These are phyloP conservation scores for Brevipalpus yothersi DNA, from an alignment of 1,140 invertebrate species.

Conservation along the genomic window DNA sequence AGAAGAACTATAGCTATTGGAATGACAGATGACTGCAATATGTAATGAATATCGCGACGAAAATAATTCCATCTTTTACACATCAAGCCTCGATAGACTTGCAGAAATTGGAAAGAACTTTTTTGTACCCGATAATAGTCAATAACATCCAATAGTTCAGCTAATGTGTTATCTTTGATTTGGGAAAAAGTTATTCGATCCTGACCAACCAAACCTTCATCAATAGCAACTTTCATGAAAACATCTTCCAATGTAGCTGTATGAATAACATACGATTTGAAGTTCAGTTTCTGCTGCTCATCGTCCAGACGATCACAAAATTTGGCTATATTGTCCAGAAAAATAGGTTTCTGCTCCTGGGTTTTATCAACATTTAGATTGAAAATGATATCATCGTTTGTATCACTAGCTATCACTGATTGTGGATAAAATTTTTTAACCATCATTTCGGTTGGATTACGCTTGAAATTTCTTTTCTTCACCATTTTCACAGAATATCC, in stretches of 20 bases:
- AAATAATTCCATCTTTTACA: too few relatives aligned
- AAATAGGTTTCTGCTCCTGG: neutral
- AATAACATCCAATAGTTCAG: too few relatives aligned
- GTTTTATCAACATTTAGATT: neutral
- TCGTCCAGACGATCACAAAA: slow-evolving; percentile 36
- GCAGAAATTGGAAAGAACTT: too few relatives aligned
- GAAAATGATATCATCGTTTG: neutral
- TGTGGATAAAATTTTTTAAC: neutral
- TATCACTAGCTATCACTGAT: neutral
- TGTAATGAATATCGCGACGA: too few relatives aligned
- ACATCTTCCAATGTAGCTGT: slow-evolving; percentile 64
- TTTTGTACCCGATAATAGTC: too few relatives aligned
- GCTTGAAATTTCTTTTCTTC: neutral
- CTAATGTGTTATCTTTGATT: too few relatives aligned
- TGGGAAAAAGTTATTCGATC: too few relatives aligned
- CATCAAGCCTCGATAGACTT: too few relatives aligned
- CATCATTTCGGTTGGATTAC: neutral
- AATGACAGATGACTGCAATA: too few relatives aligned
- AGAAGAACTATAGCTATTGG: too few relatives aligned
- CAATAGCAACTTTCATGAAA: slow-evolving; percentile 16
- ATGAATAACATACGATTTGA: slow-evolving; percentile 46
- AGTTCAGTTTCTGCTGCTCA: slow-evolving; percentile 29
- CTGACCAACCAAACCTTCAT: neutral
- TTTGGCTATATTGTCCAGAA: neutral
- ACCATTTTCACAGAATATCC: slow-evolving; percentile 13